Conservation (phyloP, 2,888 invertebrate genomes). For the Ichneumon xanthorius region DNA sequence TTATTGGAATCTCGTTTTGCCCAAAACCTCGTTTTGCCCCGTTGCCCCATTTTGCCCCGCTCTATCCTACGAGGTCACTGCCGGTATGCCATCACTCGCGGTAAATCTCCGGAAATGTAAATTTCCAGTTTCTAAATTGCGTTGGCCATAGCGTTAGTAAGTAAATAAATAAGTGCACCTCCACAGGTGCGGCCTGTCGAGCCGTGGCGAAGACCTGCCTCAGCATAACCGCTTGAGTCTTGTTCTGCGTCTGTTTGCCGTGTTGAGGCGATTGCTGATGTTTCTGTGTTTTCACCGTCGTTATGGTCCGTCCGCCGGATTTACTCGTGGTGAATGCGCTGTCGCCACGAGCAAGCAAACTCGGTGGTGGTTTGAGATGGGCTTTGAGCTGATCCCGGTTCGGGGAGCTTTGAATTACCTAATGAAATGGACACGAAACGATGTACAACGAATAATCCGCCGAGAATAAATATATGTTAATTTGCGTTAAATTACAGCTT, state of each 20-base stretch:
- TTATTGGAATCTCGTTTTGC: no score
- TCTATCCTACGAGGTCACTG: no score
- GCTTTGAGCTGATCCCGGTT: conserved; percentile 94
- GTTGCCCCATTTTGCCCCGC: no score
- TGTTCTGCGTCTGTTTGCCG: conserved; percentile 79
- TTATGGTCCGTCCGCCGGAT: conserved; percentile 81
- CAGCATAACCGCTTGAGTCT: conserved; percentile 81
- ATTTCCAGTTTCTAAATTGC: no score
- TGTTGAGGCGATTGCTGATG: conserved; percentile 78
- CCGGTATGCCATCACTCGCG: no score
- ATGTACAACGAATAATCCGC: not conserved
- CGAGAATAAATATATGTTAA: not conserved
- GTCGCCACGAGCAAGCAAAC: conserved; percentile 87
- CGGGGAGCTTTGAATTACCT: conserved; percentile 96
- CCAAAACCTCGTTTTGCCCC: no score
- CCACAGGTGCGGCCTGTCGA: conserved; percentile 80
- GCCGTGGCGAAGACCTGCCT: conserved; percentile 81
- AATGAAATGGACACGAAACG: conserved; percentile 4
- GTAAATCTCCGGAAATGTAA: no score
- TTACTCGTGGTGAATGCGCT: conserved; percentile 80
- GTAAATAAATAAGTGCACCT: conserved; percentile 72
- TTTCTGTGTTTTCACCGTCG: conserved; percentile 81
- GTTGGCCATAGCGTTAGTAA: not conserved
- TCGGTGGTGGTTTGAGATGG: conserved; percentile 94
- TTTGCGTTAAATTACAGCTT: not conserved